phyloP scores from a whole-genome alignment of 2,113 vertebrate species.

The Rhinolophus sinicus region DNA sequence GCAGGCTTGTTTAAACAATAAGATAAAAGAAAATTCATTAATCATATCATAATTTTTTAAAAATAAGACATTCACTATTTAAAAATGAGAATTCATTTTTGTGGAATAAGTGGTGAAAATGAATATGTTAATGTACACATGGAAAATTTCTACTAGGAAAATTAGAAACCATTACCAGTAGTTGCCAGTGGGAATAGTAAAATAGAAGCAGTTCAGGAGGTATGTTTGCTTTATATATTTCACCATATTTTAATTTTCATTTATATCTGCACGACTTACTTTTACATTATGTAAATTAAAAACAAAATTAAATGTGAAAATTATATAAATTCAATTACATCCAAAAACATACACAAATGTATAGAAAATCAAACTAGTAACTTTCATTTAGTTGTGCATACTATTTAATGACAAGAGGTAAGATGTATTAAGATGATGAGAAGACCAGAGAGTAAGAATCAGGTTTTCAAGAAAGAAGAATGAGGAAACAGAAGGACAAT shows the following conservation, averaged over 20 bases:
- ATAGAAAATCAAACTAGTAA: no score
- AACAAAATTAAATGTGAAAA: not conserved
- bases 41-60: not conserved
- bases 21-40: not conserved
- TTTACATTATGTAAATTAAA: not conserved
- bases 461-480: not conserved
- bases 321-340: not conserved
- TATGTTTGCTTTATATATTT: not conserved
- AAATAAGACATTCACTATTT: not conserved
- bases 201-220: not conserved
- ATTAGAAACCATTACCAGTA: not conserved
- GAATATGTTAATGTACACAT: not conserved
- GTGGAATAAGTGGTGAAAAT: not conserved
- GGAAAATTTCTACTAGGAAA: no score
- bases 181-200: not conserved
- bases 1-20: not conserved
- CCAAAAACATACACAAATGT: not conserved
- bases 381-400: no score
- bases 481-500: not conserved
- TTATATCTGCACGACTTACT: not conserved
- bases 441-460: not conserved
- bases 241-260: not conserved
- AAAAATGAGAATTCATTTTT: not conserved
- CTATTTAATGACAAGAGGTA: no score
- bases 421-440: not conserved